Evolutionary conservation across 2,888 invertebrate genomes (phyloP).

Genomic region (Heteromurus nitidus): DNA sequence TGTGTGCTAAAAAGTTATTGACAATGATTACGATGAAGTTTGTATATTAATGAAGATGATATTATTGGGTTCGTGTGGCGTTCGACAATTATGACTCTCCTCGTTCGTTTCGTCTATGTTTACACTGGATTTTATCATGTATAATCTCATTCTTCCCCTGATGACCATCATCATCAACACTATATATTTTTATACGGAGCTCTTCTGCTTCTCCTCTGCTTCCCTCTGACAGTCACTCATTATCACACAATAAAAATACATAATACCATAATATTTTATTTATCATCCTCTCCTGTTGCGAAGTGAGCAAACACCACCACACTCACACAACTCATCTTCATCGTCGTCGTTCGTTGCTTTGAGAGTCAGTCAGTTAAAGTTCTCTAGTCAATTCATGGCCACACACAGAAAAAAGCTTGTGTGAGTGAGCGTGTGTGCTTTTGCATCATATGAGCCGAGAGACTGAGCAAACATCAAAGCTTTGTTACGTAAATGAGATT

Average conservation of each 20-base stretch:
- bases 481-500: conserved; percentile 34
- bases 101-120: conserved; percentile 14
- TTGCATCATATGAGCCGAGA: not conserved
- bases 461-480: conserved; percentile 27
- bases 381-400: conserved; percentile 31
- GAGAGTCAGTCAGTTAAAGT: conserved; percentile 16
- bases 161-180: not conserved
- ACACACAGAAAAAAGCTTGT: conserved; percentile 18
- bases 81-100: too few species aligned
- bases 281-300: not conserved
- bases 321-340: conserved; percentile 4
- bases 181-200: not conserved
- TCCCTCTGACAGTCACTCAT: conserved; percentile 6
- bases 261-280: not conserved
- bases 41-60: not conserved
- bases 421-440: not conserved
- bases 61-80: not conserved
- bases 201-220: not conserved
- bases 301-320: conserved; percentile 22
- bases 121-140: conserved; percentile 36
- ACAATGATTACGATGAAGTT: too few species aligned
- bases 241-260: conserved; percentile 23
- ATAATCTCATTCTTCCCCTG: conserved; percentile 6
- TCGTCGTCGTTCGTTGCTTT: not conserved
- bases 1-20: too few species aligned